Evolutionary conservation across 2,888 invertebrate genomes (phyloP).

Genomic region (Pheosia gnoma): DNA sequence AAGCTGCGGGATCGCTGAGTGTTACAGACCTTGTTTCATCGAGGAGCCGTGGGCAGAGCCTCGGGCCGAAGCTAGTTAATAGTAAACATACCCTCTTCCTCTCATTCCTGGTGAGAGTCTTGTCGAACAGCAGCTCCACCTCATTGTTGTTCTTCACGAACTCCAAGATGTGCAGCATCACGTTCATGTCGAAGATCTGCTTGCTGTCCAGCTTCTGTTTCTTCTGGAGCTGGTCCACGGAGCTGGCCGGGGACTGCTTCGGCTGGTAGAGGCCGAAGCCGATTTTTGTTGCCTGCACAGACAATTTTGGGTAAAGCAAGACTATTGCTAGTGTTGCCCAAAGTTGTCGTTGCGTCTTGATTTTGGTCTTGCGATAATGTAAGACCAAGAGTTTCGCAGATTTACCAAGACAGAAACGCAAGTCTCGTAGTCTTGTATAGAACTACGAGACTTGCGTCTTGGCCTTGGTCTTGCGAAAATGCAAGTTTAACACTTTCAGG

Average conservation of each 20-base stretch:
- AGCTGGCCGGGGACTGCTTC: not conserved
- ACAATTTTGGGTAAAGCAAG: not conserved
- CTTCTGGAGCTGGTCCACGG: not conserved
- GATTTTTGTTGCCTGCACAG: constrained; percentile 35
- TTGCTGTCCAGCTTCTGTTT: constrained; percentile 11
- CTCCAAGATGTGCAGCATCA: constrained; percentile 47
- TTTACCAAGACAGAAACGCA: no score
- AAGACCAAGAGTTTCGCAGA: no score
- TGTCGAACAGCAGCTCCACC: constrained; percentile 53
- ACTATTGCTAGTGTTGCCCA: not conserved
- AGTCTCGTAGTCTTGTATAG: no score
- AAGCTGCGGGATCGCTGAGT: no score
- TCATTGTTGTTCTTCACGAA: constrained; percentile 60
- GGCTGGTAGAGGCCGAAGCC: constrained; percentile 37
- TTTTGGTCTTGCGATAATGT: no score
- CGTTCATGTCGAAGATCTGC: constrained; percentile 45
- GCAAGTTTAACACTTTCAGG: no score
- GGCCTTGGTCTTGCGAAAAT: no score
- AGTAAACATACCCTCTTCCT: constrained; percentile 45
- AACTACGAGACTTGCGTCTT: no score
- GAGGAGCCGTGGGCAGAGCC: no score
- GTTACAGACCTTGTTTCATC: no score
- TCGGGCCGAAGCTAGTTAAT: no score
- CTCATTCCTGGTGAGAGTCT: constrained; percentile 37
- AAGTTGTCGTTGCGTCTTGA: no score